These are phyloP conservation scores for Coelopa pilipes DNA, from an alignment of 2,888 invertebrate genomes.

Conservation along the genomic window DNA sequence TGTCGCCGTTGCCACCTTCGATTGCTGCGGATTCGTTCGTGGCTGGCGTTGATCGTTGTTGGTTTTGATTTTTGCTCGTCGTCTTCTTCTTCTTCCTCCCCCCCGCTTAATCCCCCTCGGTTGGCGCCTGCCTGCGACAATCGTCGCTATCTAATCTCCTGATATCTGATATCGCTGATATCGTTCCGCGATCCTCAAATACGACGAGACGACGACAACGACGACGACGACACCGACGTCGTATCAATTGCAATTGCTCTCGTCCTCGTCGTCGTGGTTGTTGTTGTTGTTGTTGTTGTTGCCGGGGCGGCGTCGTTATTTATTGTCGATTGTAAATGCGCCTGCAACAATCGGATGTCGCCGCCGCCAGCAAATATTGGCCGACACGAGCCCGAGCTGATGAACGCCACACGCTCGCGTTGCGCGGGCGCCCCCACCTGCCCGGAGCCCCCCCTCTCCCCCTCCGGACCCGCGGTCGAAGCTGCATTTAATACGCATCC, in stretches of 20 bases:
- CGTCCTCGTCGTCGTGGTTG: not conserved
- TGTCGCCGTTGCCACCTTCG: not conserved
- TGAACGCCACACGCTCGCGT: not conserved
- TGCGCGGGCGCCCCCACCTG: too few relatives aligned
- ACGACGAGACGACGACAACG: not conserved
- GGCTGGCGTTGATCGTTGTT: not conserved
- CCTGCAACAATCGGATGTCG: slow-evolving; percentile 7
- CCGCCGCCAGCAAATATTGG: too few relatives aligned
- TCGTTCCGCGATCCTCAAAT: slow-evolving; percentile 9
- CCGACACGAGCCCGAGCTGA: too few relatives aligned
- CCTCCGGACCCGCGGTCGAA: not conserved
- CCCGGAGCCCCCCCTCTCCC: not conserved
- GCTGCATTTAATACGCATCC: slow-evolving; percentile 20
- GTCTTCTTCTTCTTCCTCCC: slow-evolving; percentile 8
- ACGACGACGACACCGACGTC: not conserved
- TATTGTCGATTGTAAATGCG: slow-evolving; percentile 26
- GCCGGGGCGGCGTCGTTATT: slow-evolving; percentile 8
- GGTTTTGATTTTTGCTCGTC: slow-evolving; percentile 1
- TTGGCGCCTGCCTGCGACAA: not conserved
- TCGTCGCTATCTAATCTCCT: slow-evolving; percentile 24
- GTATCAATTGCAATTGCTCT: slow-evolving; percentile 29
- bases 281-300: not conserved
- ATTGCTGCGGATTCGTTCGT: slow-evolving; percentile 6
- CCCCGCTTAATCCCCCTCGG: not conserved
- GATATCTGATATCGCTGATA: not conserved